Evolutionary conservation across 2,797 vertebrate genomes (phyloP), one percentile per base, ranked within the genome.

Genomic region (Sternarchorhynchus goeldii): DNA sequence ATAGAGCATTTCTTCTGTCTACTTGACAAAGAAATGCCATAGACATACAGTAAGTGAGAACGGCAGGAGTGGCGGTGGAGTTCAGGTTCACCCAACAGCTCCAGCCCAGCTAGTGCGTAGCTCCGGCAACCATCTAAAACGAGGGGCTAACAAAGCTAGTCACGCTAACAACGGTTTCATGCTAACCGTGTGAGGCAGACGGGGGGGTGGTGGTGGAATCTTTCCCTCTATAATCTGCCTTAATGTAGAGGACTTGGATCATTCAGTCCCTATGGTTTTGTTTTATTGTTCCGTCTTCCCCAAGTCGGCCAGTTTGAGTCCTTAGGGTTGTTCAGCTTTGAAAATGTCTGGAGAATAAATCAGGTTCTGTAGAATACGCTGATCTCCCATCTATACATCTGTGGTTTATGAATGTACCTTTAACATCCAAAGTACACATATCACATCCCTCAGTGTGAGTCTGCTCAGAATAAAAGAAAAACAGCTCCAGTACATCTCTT

Each of bases 141-240:
- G 83, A 91, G 56, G 25, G 72, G 77, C 82, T 91, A 90, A 91
- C 88, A 57, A 86, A 84, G 84, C 92, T 91, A 89, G 72, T 85
- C 80, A 85, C 87, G 88, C 84, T 91, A 91, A 92, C 87, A 81
- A 83, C 66, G 84, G 84, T 68, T 81, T 85, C 82, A 81, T 65
- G 82, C 83, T 85, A 84, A 88, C 73, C 79, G 84, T 39, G 72
- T 72, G 81, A 63, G 67, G 69, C 34, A 45, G 56, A 57, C 21
- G 5, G 17, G 25, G 25, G 25, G 25, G 25, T n/a, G 25, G 39
- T 20, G 10, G 18, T 32, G 0, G 16, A 10, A 60, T 4, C 20
- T 16, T 21, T 8, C 8, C n/a, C 31, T 29, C 5, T 6, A 67
- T 14, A 18, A 39, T 2, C 20, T 29, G 57, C 3, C 20, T 50